phyloP scores from a whole-genome alignment of 1,140 invertebrate species.

The Nixonia krombeini region DNA sequence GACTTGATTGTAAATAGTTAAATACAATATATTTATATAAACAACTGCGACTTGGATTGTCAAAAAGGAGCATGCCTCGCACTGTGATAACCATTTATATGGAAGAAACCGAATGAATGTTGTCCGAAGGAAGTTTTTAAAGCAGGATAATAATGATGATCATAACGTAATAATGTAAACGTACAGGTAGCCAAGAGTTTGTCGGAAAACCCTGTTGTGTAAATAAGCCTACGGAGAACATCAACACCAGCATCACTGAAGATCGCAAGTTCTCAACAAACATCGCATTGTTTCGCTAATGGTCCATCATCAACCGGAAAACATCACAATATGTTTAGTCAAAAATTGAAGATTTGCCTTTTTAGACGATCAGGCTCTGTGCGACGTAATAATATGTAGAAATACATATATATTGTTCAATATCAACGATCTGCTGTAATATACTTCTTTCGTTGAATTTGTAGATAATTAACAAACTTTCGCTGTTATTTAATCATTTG shows the following conservation, averaged over 20 bases:
- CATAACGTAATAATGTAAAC: constrained; percentile 38
- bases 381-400: no score
- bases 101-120: background rate
- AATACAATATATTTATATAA: background rate
- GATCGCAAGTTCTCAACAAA: background rate
- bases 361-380: no score
- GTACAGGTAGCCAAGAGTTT: constrained; percentile 29
- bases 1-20: constrained; percentile 15
- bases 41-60: constrained; percentile 1
- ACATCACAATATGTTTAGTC: no score
- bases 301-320: constrained; percentile 3
- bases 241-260: background rate
- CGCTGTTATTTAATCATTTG: constrained; percentile 53
- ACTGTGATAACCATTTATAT: constrained; percentile 33
- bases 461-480: constrained; percentile 36
- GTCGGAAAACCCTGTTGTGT: constrained; percentile 35
- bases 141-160: constrained; percentile 1
- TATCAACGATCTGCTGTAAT: no score
- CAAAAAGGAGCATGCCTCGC: constrained; percentile 3
- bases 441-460: constrained; percentile 2
- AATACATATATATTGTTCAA: no score
- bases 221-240: no score
- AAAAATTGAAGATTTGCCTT: no score
- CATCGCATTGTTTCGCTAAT: no score
- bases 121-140: background rate